Evolutionary conservation across 1,140 invertebrate species (phyloP).

Genomic region (Papilio dardanus): DNA sequence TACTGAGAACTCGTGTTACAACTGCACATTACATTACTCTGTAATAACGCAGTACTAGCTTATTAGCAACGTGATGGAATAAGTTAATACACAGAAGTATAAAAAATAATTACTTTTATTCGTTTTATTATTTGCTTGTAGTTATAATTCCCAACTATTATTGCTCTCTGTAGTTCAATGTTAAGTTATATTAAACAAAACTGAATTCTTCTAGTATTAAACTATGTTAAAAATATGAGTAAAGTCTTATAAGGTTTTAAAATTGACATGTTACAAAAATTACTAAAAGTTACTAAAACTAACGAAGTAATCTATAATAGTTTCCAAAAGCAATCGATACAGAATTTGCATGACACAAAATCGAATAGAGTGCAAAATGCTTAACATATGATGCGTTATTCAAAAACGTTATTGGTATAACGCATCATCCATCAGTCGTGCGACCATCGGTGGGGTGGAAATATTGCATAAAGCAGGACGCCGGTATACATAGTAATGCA

Average conservation of each 20-base stretch:
- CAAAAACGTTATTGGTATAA: slow-evolving; percentile 80
- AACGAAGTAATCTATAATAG: too few species aligned
- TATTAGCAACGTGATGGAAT: slow-evolving; percentile 25
- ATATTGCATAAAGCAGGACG: slow-evolving; percentile 57
- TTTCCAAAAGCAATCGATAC: slow-evolving; percentile 24
- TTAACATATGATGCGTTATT: slow-evolving; percentile 70
- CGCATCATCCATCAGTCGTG: slow-evolving; percentile 80
- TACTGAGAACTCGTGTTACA: slow-evolving; percentile 44
- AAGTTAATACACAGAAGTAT: slow-evolving; percentile 7
- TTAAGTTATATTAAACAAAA: too few species aligned
- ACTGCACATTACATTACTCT: slow-evolving; percentile 29
- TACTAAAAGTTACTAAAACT: too few species aligned
- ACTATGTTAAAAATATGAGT: too few species aligned
- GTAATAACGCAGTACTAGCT: slow-evolving; percentile 21
- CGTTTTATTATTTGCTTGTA: neutral
- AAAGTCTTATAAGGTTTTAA: neutral
- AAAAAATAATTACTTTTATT: neutral
- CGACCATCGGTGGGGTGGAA: slow-evolving; percentile 71
- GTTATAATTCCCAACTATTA: neutral
- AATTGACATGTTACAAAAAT: neutral
- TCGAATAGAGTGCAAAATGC: slow-evolving; percentile 64
- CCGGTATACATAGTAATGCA: slow-evolving; percentile 40
- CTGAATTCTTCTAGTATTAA: too few species aligned
- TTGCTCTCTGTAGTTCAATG: neutral
- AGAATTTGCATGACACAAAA: slow-evolving; percentile 41